These are phyloP conservation scores for Drosophila meridiana DNA, from an alignment of 2,888 invertebrate genomes.

Conservation along the genomic window DNA sequence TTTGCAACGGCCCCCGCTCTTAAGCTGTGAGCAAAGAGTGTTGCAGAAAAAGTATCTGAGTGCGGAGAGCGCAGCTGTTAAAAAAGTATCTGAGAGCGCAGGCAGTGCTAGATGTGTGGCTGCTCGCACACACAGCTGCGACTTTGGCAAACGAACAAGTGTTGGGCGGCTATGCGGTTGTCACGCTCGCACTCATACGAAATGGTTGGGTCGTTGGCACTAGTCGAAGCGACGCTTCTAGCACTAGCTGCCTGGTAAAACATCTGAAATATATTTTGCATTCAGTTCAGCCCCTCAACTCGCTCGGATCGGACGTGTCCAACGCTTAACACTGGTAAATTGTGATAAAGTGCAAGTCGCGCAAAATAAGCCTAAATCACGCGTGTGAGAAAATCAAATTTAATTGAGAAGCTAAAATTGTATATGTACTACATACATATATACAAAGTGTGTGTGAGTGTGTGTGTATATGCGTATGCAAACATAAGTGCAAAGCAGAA, in stretches of 20 bases:
- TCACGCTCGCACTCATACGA: conserved; percentile 38
- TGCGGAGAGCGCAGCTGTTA: conserved; percentile 27
- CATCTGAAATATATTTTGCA: conserved; percentile 45
- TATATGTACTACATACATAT: conserved; percentile 38
- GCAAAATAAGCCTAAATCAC: conserved; percentile 60
- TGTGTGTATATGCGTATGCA: conserved; percentile 12
- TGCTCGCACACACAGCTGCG: conserved; percentile 40
- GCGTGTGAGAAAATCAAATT: conserved; percentile 73
- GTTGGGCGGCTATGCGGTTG: conserved; percentile 29
- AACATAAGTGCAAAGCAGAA: conserved; percentile 52
- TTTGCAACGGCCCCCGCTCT: conserved; percentile 22
- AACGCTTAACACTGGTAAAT: conserved; percentile 39
- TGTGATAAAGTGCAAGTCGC: conserved; percentile 69
- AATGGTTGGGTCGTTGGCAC: conserved; percentile 45
- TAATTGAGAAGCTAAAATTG: conserved; percentile 69
- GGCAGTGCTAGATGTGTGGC: conserved; percentile 19
- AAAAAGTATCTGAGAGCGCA: conserved; percentile 54
- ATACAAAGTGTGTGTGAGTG: conserved; percentile 7
- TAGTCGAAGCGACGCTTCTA: conserved; percentile 20
- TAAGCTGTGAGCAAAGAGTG: conserved; percentile 32
- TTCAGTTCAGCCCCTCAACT: conserved; percentile 60
- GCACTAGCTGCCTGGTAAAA: conserved; percentile 39
- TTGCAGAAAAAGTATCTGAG: conserved; percentile 34
- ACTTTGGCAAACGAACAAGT: conserved; percentile 46
- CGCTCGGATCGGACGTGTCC: conserved; percentile 58